A percentile compares a stretch with the other conserved stretches of the same genome.
These are phyloP conservation scores for Timandra comae DNA, from an alignment of 2,888 invertebrate genomes.

Conservation along the genomic window DNA sequence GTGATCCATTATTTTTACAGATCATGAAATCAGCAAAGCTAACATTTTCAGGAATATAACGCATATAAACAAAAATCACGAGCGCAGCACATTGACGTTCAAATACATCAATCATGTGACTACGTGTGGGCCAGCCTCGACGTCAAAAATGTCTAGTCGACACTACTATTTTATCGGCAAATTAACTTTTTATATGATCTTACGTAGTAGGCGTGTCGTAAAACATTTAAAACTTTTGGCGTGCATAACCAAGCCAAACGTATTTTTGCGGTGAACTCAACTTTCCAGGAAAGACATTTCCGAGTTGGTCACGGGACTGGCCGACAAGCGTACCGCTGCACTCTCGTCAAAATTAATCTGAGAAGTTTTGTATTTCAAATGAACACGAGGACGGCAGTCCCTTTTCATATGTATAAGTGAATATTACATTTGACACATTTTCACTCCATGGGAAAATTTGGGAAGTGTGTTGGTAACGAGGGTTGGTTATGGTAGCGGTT, in stretches of 20 bases:
- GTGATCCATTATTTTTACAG: too few relatives aligned
- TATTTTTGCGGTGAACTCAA: conserved; percentile 49
- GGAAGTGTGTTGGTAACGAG: conserved; percentile 40
- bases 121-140: conserved; percentile 32
- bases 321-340: conserved; percentile 13
- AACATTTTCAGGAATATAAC: too few relatives aligned
- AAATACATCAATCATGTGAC: conserved; percentile 46
- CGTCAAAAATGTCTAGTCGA: conserved; percentile 36
- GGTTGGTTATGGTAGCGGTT: conserved; percentile 43
- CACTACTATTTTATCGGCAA: conserved; percentile 51
- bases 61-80: too few relatives aligned
- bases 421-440: too few relatives aligned
- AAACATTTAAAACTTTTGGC: conserved; percentile 44
- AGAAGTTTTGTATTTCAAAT: too few relatives aligned
- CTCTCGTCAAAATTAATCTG: too few relatives aligned
- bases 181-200: conserved; percentile 40
- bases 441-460: conserved; percentile 29
- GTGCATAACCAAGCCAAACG: conserved; percentile 34
- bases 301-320: conserved; percentile 23
- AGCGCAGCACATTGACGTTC: too few relatives aligned
- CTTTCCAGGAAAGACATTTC: conserved; percentile 40
- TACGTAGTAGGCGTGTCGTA: conserved; percentile 54
- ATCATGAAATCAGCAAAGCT: too few relatives aligned
- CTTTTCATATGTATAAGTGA: too few relatives aligned
- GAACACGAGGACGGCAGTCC: too few relatives aligned